Evolutionary conservation across 1,140 invertebrate species (phyloP).

Genomic region (Brachystomella parvula): DNA sequence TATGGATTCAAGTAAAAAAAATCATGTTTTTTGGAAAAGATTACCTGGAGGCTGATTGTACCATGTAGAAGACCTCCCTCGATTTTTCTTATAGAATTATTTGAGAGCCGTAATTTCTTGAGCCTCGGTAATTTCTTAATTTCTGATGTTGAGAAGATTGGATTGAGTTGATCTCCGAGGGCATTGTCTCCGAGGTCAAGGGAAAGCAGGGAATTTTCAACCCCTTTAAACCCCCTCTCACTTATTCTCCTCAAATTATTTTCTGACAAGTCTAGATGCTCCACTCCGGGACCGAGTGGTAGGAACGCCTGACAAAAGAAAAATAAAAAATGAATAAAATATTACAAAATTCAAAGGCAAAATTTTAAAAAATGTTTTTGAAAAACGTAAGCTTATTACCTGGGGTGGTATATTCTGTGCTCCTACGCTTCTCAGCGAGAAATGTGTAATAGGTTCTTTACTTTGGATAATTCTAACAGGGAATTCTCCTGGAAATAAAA

Average conservation of each 20-base stretch:
- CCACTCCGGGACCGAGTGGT: conserved; percentile 56
- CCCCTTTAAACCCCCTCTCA: conserved; percentile 60
- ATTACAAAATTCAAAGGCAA: background rate
- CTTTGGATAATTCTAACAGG: conserved; percentile 61
- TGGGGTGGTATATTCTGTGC: conserved; percentile 69
- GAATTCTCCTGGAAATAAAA: conserved; percentile 69
- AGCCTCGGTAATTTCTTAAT: conserved; percentile 63
- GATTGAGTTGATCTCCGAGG: conserved; percentile 77
- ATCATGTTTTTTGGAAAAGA: too few species aligned
- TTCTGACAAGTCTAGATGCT: conserved; percentile 67
- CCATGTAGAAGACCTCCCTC: conserved; percentile 79
- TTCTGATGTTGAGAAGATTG: conserved; percentile 76
- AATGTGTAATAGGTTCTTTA: conserved; percentile 64
- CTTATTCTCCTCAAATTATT: conserved; percentile 71
- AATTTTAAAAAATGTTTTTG: background rate
- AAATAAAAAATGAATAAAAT: conserved; percentile 21
- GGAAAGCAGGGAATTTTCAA: conserved; percentile 58
- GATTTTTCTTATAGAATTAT: conserved; percentile 66
- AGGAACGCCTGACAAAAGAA: conserved; percentile 48
- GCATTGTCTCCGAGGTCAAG: conserved; percentile 68
- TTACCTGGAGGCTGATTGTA: conserved; percentile 61
- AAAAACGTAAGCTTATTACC: conserved; percentile 41
- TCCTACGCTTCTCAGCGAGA: conserved; percentile 66
- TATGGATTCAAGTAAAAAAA: too few species aligned
- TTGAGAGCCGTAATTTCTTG: conserved; percentile 64